Evolutionary conservation across 2,113 vertebrate species (phyloP), one percentile per base, ranked within the genome.

Genomic region (Neodon shergylaensis): DNA sequence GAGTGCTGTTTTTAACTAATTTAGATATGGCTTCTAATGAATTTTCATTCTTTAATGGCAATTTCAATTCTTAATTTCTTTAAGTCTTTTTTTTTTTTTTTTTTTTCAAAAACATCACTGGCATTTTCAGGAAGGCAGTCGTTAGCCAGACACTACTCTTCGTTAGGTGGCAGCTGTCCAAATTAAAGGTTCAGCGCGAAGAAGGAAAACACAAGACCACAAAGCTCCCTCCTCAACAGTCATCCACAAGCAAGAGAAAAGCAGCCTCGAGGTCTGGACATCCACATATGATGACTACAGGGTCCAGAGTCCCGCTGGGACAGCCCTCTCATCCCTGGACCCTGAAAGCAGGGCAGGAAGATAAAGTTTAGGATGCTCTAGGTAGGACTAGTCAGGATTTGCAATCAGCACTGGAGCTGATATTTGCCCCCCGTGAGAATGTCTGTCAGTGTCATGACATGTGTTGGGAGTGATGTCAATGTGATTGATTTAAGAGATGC

Each of bases 181-280:
- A 36, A 84, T 21, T 33, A 61, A 88, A 54, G 63, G 12, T 13
- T 33, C 19, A 7, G 1, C 0, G 3, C 14, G 36, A 42, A 31
- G n/a, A 42, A 72, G 5, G 3, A 10, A 31, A 10, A 14, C 0
- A 0, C 21, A 6, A 44, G 2, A 4, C 12, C 4, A 26, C 19
- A 31, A 70, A 36, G 4, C 77, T 16, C 42, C 0, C 4, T 9
- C 39, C 12, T 1, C 7, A 26, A 31, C 4, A 39, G 39, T 3
- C 17, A 68, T 22, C 22, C 49, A 12, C 77, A 58, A 47, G 24
- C 28, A 31, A 1, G 12, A 31, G 16, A 36, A 39, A n/a, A n/a
- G 36, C 70, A 36, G 31, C 19, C 49, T 79, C 47, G 11, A 52
- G 28, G 77, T 78, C 47, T 52, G 21, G 36, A 14, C 52, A 58